Conservation (phyloP, 2,113 vertebrate genomes). For the Caranx ignobilis region DNA sequence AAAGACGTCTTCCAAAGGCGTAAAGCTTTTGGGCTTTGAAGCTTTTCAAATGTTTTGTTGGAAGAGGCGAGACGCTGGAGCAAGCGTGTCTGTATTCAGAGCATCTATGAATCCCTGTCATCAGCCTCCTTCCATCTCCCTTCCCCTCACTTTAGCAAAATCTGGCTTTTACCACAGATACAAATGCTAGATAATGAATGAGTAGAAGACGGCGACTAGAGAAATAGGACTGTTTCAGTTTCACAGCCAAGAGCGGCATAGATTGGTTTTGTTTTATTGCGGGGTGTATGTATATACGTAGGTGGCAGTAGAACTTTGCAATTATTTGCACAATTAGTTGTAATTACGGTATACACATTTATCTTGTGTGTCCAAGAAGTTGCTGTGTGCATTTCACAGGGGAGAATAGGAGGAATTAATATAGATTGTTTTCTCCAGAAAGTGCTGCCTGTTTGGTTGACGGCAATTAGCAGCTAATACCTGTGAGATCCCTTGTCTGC, state of each 20-base stretch:
- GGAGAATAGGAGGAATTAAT: conserved; percentile 71
- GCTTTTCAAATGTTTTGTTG: conserved; percentile 74
- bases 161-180: conserved; percentile 70
- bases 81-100: conserved; percentile 73
- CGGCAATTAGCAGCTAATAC: conserved; percentile 80
- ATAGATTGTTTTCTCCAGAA: conserved; percentile 77
- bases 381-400: conserved; percentile 58
- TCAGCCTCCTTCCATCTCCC: conserved; percentile 64
- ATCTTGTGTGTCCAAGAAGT: conserved; percentile 73
- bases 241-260: conserved; percentile 72
- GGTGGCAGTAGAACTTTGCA: conserved; percentile 75
- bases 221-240: conserved; percentile 72
- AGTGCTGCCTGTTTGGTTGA: conserved; percentile 74
- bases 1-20: conserved; percentile 66
- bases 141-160: conserved; percentile 54
- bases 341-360: conserved; percentile 81
- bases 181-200: conserved; percentile 70
- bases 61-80: conserved; percentile 66
- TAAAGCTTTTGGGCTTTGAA: conserved; percentile 76
- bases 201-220: conserved; percentile 58
- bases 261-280: conserved; percentile 77
- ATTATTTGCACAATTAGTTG: conserved; percentile 83
- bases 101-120: conserved; percentile 74
- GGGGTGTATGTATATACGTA: conserved; percentile 32
- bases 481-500: conserved; percentile 72